A percentile compares a stretch with the other conserved stretches of the same genome.
Conservation (phyloP, 2,113 vertebrate genomes). For the Catharus minimus region DNA sequence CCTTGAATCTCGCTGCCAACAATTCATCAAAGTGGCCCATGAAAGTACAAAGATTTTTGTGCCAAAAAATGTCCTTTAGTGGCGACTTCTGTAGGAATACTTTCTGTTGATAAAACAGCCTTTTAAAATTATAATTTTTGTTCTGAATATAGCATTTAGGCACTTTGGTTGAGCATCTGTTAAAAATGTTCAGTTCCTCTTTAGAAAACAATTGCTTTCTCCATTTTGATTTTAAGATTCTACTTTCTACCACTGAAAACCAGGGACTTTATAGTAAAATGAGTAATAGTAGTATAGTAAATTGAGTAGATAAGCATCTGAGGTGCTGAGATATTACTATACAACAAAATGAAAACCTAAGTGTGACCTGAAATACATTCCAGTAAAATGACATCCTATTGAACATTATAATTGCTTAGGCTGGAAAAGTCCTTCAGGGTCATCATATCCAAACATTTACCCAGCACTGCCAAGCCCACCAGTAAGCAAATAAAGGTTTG, state of each 20-base stretch:
- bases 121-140: too few relatives aligned
- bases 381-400: not conserved
- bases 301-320: not conserved
- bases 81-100: not conserved
- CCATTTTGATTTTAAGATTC: not conserved
- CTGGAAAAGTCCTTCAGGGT: not conserved
- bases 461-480: not conserved
- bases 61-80: not conserved
- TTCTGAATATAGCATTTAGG: not conserved
- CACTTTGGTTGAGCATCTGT: not conserved
- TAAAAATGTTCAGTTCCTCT: not conserved
- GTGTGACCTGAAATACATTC: not conserved
- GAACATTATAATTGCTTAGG: rapidly evolving
- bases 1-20: not conserved
- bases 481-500: not conserved
- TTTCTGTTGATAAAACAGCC: not conserved
- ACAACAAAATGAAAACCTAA: not conserved
- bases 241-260: not conserved
- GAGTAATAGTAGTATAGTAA: not conserved
- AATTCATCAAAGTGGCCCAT: not conserved
- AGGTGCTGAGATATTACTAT: not conserved
- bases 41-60: not conserved
- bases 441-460: not conserved
- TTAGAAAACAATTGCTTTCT: not conserved
- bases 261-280: not conserved